Percentiles rank a stretch among this genome's conserved stretches.
Conservation (phyloP, 2,797 vertebrate species). For the Crocodylus rhombifer region DNA sequence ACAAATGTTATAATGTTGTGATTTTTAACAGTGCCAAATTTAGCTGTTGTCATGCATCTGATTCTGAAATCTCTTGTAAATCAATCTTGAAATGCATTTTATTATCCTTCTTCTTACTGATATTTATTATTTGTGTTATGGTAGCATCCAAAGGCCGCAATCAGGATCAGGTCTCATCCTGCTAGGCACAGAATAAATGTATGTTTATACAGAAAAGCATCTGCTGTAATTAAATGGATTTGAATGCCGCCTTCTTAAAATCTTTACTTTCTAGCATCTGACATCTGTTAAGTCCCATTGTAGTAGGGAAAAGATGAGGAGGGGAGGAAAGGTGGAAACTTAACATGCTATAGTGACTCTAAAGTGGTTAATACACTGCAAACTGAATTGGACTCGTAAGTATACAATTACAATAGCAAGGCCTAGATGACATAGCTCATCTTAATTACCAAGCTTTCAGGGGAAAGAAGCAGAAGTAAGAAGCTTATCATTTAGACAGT, state of each 20-base stretch:
- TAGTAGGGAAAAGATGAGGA: neutral
- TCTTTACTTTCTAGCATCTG: neutral
- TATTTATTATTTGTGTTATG: neutral
- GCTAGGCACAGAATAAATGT: neutral
- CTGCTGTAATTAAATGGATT: neutral
- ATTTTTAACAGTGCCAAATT: neutral
- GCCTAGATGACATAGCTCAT: neutral
- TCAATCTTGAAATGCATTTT: neutral
- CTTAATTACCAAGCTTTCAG: neutral
- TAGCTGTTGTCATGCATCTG: fast-evolving
- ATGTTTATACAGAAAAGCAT: neutral
- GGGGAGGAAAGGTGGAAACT: neutral
- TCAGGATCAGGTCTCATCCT: neutral
- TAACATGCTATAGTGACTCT: neutral
- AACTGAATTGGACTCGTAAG: neutral
- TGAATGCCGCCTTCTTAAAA: neutral
- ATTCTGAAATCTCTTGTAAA: neutral
- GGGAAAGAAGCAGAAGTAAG: fast-evolving
- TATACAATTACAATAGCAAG: neutral
- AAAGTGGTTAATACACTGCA: neutral
- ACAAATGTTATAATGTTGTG: neutral
- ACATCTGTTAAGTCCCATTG: neutral
- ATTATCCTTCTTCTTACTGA: neutral
- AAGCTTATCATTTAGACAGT: neutral
- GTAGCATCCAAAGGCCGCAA: neutral